These are phyloP conservation scores for Chelon labrosus DNA, from an alignment of 2,797 vertebrate genomes.

Conservation along the genomic window DNA sequence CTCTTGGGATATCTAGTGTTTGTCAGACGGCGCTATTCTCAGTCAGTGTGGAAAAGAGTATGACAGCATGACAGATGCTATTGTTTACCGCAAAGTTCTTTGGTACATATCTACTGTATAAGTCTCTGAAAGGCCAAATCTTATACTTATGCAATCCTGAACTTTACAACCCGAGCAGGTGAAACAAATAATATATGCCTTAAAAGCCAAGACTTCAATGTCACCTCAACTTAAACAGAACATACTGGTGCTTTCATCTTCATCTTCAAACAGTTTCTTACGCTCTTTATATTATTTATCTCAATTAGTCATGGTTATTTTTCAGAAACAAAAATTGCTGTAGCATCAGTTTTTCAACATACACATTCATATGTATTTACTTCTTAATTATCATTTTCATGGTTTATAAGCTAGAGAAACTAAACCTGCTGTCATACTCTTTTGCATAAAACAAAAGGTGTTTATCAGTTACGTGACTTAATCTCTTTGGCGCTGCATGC, in stretches of 20 bases:
- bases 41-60: constrained; percentile 74
- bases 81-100: constrained; percentile 48
- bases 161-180: constrained; percentile 74
- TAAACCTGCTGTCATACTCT: constrained; percentile 80
- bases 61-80: constrained; percentile 72
- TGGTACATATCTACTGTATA: constrained; percentile 68
- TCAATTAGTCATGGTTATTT: not conserved
- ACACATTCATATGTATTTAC: not conserved
- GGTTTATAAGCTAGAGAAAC: constrained; percentile 14
- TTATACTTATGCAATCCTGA: constrained; percentile 82
- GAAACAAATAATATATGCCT: constrained; percentile 76
- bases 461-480: constrained; percentile 32
- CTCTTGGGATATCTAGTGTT: constrained; percentile 32
- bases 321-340: constrained; percentile 1
- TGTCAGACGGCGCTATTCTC: constrained; percentile 40
- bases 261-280: constrained; percentile 13
- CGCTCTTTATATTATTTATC: constrained; percentile 22
- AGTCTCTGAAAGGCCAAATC: constrained; percentile 60
- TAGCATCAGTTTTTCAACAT: not conserved
- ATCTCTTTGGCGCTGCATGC: constrained; percentile 27
- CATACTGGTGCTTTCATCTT: constrained; percentile 74
- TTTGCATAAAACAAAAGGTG: constrained; percentile 55
- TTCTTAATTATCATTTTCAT: constrained; percentile 5
- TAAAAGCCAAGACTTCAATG: constrained; percentile 70
- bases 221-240: constrained; percentile 66